Evolutionary conservation across 2,113 vertebrate species (phyloP), one percentile per base, ranked within the genome.

Genomic region (Albula glossodonta): DNA sequence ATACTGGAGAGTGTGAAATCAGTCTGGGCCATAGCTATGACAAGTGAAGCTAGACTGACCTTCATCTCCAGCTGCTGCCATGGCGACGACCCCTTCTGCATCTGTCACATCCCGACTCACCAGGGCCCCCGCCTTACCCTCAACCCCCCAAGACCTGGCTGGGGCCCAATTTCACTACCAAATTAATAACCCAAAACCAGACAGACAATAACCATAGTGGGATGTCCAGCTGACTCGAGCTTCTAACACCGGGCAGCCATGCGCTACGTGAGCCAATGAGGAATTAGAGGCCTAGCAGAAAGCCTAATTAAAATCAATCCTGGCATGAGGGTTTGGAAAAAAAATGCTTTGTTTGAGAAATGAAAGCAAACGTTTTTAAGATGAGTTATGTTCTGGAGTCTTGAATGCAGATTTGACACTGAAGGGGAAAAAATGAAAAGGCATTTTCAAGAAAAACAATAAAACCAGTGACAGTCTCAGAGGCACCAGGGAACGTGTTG

Each of bases 11-110:
- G 31, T 41, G 31, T 41, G 31, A 41, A 41, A 41, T 41, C 31
- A 41, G 31, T 41, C 31, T 41, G 31, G 31, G 31, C 31, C 31
- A 41, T 41, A 0, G 31, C 1, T 41, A 41, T 41, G 31, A 1
- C 31, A 41, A 41, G 31, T 41, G 31, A 41, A 41, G 31, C 31
- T 41, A 41, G 31, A 57, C 51, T 93, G 93, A 95, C 95, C 95
- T 95, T 95, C 90, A 87, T 91, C 88, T 94, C 93, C 93, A 95
- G 94, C 93, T 94, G 95, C 91, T 90, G 88, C 89, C 92, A 92
- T 88, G 81, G 91, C 78, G 70, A 88, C 91, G 93, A 95, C 93
- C 92, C 94, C 86, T 92, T 90, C 87, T 91, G 88, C 93, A 93
- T 94, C 92, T 93, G 91, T 92, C 93, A 90, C 84, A 49, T 11